phyloP scores from a whole-genome alignment of 1,140 invertebrate species.

The Heliothis subflexa region DNA sequence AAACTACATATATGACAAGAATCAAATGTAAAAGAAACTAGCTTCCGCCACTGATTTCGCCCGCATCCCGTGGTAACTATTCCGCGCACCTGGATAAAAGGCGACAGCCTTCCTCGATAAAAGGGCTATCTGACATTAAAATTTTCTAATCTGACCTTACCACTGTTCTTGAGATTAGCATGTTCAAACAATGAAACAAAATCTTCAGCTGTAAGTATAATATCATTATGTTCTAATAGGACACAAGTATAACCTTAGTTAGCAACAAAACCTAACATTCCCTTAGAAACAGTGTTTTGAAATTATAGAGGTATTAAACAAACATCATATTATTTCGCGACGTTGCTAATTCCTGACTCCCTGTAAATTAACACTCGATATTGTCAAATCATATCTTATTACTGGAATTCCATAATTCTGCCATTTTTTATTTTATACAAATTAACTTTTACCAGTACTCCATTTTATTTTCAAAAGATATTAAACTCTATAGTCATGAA shows the following conservation, averaged over 20 bases:
- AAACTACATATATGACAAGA: too few relatives aligned
- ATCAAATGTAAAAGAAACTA: too few relatives aligned
- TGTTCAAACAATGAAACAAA: too few relatives aligned
- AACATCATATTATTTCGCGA: slow-evolving; percentile 33
- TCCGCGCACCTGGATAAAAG: too few relatives aligned
- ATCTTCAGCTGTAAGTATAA: too few relatives aligned
- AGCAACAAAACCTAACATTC: neutral
- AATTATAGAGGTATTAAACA: neutral
- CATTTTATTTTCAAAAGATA: neutral
- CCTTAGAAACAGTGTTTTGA: neutral
- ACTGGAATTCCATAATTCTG: slow-evolving; percentile 56
- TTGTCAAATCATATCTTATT: slow-evolving; percentile 55
- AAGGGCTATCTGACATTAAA: too few relatives aligned
- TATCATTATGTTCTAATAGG: neutral
- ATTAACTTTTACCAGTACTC: neutral
- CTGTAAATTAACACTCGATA: slow-evolving; percentile 52
- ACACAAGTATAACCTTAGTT: neutral
- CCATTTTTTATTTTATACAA: slow-evolving; percentile 53
- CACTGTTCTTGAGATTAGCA: too few relatives aligned
- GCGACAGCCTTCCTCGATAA: too few relatives aligned
- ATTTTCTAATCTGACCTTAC: too few relatives aligned
- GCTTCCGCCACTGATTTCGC: too few relatives aligned
- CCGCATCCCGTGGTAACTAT: too few relatives aligned
- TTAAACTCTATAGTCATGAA: neutral
- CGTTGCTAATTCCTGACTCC: slow-evolving; percentile 42